Evolutionary conservation across 1,140 invertebrate genomes (phyloP).

Genomic region (Anoplolepis gracilipes): DNA sequence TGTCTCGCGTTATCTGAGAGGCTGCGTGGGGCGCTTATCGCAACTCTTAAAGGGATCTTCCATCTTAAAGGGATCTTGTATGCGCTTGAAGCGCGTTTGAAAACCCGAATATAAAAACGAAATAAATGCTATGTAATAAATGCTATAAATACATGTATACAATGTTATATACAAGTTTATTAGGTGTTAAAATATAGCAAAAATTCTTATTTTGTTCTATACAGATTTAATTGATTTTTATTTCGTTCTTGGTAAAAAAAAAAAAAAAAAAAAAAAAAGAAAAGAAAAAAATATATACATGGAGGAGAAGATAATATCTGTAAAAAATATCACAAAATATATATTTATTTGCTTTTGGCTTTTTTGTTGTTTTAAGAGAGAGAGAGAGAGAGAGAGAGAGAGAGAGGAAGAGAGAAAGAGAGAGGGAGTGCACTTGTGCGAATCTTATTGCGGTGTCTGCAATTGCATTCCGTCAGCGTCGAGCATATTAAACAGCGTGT

Average conservation of each 20-base stretch:
- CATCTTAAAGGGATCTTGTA: constrained; percentile 28
- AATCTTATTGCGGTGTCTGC: constrained; percentile 3
- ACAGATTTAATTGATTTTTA: neutral
- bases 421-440: neutral
- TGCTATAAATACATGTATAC: neutral
- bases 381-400: too few species aligned
- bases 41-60: constrained; percentile 47
- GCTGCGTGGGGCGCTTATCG: constrained; percentile 40
- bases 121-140: neutral
- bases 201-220: constrained; percentile 15
- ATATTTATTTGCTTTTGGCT: neutral
- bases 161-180: neutral
- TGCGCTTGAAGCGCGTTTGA: constrained; percentile 9
- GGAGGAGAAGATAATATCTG: too few species aligned
- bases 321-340: too few species aligned
- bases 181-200: neutral
- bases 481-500: constrained; percentile 54
- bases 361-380: neutral
- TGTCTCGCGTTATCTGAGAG: constrained; percentile 48
- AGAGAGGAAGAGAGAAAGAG: too few species aligned
- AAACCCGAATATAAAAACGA: neutral
- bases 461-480: constrained; percentile 43
- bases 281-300: too few species aligned
- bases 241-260: too few species aligned
- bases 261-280: too few species aligned